Evolutionary conservation across 2,113 vertebrate species (phyloP).

Genomic region (Hemicordylus capensis): DNA sequence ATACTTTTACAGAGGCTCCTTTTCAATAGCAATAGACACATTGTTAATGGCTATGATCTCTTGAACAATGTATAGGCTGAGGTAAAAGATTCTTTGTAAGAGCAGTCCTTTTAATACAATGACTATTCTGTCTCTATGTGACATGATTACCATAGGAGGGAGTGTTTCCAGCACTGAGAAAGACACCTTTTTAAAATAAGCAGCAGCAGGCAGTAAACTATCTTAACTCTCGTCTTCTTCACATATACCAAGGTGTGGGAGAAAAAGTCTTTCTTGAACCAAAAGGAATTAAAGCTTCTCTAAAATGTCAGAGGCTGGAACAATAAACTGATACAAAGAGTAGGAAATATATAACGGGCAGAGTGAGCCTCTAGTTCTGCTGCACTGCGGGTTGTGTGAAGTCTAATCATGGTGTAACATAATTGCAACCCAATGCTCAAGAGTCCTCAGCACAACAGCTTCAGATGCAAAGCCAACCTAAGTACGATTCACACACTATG

Average conservation of each 20-base stretch:
- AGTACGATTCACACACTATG: no score
- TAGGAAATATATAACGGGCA: slow-evolving; percentile 11
- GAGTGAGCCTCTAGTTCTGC: background rate
- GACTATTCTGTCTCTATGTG: background rate
- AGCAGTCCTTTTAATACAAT: slow-evolving; percentile 39
- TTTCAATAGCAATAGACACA: slow-evolving; percentile 40
- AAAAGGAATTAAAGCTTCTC: slow-evolving; percentile 34
- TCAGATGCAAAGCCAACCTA: background rate
- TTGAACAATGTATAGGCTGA: slow-evolving; percentile 35
- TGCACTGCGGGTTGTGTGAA: background rate
- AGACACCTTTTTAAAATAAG: background rate
- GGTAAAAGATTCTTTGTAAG: slow-evolving; percentile 50
- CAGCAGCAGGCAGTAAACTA: slow-evolving; percentile 4
- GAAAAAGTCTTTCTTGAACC: slow-evolving; percentile 24
- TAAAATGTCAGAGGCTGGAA: background rate
- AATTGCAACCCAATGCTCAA: background rate
- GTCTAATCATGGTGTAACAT: background rate
- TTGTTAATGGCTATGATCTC: slow-evolving; percentile 39
- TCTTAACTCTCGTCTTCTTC: slow-evolving; percentile 32
- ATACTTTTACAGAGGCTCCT: slow-evolving; percentile 43
- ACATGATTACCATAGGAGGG: slow-evolving; percentile 15
- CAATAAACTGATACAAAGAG: background rate
- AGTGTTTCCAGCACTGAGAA: slow-evolving; percentile 31
- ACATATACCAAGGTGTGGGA: background rate
- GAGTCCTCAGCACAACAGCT: background rate